A percentile compares a stretch with the other conserved stretches of the same genome.
These are phyloP conservation scores for Trypoxylus dichotomus DNA, from an alignment of 1,140 invertebrate species.

Conservation along the genomic window DNA sequence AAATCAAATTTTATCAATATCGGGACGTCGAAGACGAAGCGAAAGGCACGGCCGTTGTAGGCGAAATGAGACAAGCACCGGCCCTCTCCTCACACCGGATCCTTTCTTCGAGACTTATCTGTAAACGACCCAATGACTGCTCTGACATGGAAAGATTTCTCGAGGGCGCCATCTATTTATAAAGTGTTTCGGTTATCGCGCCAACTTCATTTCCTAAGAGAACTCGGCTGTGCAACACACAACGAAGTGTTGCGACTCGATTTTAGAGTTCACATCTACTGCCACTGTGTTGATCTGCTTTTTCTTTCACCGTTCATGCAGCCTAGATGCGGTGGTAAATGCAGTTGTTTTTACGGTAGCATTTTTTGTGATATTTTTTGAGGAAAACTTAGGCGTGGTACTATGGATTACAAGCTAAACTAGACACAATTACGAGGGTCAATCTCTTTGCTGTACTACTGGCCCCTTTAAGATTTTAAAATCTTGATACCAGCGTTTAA, in stretches of 20 bases:
- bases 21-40: neutral
- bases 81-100: too few species aligned
- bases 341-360: too few species aligned
- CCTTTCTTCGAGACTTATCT: neutral
- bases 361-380: too few species aligned
- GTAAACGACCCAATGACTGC: slow-evolving; percentile 27
- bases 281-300: too few species aligned
- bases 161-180: slow-evolving; percentile 34
- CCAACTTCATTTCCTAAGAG: slow-evolving; percentile 29
- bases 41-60: neutral
- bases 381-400: too few species aligned
- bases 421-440: too few species aligned
- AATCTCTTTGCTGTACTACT: too few species aligned
- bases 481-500: too few species aligned
- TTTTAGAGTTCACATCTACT: neutral
- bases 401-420: too few species aligned
- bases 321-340: too few species aligned
- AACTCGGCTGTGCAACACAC: neutral
- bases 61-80: neutral
- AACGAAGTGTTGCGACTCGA: neutral
- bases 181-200: slow-evolving; percentile 32
- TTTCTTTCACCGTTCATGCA: too few species aligned
- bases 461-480: too few species aligned
- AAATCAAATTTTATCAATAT: slow-evolving; percentile 22
- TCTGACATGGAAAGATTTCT: slow-evolving; percentile 30